Percentiles rank a stretch among this genome's conserved stretches.
Evolutionary conservation across 2,888 invertebrate species (phyloP).

Genomic region (Drosophila trichaetosa): DNA sequence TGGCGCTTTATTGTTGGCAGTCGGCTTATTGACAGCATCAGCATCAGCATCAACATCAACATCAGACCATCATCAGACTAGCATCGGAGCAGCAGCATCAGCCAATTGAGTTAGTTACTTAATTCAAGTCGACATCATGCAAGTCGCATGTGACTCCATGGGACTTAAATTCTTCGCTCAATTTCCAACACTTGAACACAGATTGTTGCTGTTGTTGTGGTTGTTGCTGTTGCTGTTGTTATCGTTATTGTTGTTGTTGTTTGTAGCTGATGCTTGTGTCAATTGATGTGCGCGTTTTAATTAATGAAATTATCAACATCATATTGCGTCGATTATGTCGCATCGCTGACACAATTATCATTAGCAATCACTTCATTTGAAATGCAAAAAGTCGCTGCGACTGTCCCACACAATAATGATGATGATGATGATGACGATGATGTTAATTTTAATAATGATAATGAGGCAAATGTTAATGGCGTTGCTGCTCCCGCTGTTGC

Average conservation of each 20-base stretch:
- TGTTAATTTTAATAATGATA: conserved; percentile 11
- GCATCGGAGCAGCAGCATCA: conserved; percentile 9
- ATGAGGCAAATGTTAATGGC: conserved; percentile 15
- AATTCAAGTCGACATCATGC: conserved; percentile 33
- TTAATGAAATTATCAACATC: conserved; percentile 64
- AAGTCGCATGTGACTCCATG: conserved; percentile 24
- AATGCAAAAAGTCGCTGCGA: conserved; percentile 25
- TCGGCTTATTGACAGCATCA: conserved; percentile 43
- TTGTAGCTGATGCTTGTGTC: conserved; percentile 18
- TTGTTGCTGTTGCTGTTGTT: not conserved
- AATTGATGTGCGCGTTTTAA: conserved; percentile 55
- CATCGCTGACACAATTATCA: conserved; percentile 41
- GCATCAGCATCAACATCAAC: conserved; percentile 1
- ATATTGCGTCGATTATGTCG: conserved; percentile 56
- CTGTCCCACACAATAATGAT: conserved; percentile 3
- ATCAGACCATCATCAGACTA: not conserved
- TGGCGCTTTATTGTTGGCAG: conserved; percentile 53
- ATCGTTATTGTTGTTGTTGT: conserved; percentile 8
- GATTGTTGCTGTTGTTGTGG: conserved; percentile 16
- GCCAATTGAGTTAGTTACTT: conserved; percentile 31
- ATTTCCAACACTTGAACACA: conserved; percentile 29
- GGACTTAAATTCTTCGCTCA: conserved; percentile 39
- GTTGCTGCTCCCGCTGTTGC: not conserved
- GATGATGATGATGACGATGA: conserved; percentile 18
- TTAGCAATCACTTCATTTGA: conserved; percentile 51